phyloP scores from a whole-genome alignment of 2,888 invertebrate genomes.

The Oscheius sp. region DNA sequence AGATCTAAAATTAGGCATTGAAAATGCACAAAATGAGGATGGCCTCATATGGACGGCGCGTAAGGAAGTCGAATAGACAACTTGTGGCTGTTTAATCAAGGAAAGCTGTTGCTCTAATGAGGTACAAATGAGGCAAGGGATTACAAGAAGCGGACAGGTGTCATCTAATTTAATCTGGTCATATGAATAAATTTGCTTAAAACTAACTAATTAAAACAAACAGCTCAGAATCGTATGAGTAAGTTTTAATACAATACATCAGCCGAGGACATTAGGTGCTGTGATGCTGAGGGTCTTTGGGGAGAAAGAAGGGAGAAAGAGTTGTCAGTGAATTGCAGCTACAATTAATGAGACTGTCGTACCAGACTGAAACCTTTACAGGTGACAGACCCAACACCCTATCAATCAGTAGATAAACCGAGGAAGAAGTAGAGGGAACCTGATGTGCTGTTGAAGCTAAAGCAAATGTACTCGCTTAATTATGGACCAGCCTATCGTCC shows the following conservation, averaged over 20 bases:
- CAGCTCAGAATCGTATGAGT: too few relatives aligned
- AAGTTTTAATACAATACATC: too few relatives aligned
- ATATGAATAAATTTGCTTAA: constrained; percentile 13
- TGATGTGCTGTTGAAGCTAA: constrained; percentile 18
- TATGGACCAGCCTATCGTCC: constrained; percentile 35
- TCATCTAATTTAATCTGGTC: constrained; percentile 26
- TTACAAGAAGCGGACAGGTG: constrained; percentile 22
- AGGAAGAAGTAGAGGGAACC: neutral
- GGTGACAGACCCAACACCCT: too few relatives aligned
- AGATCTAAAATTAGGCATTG: constrained; percentile 9
- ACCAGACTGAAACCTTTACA: too few relatives aligned
- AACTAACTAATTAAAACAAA: too few relatives aligned
- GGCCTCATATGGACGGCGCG: neutral
- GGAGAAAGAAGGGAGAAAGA: neutral
- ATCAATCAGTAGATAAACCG: too few relatives aligned
- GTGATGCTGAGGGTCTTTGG: neutral
- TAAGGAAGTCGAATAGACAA: constrained; percentile 8
- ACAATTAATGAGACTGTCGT: constrained; percentile 29
- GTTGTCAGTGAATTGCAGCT: constrained; percentile 34
- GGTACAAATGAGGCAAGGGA: constrained; percentile 19
- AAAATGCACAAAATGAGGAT: constrained; percentile 10
- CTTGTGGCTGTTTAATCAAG: constrained; percentile 17
- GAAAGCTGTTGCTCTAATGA: constrained; percentile 21
- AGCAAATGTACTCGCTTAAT: constrained; percentile 24
- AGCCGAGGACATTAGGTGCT: too few relatives aligned